Percentiles rank a stretch among this genome's conserved stretches.
These are phyloP conservation scores for Drosophila demipolita DNA, from an alignment of 2,888 invertebrate genomes.

Conservation along the genomic window DNA sequence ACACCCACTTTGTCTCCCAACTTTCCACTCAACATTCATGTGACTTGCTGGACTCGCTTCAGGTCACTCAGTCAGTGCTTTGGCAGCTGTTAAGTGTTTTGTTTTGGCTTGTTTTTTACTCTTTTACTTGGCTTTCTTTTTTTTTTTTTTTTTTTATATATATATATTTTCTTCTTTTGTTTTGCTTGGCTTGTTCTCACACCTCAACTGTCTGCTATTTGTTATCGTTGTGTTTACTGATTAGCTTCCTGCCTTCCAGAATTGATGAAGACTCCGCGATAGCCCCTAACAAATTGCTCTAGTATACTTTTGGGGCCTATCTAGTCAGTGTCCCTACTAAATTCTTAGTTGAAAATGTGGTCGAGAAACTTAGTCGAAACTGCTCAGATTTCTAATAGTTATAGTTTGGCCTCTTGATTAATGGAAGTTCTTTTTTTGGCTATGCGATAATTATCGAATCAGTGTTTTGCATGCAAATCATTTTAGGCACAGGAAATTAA, in stretches of 20 bases:
- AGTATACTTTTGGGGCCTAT: conserved; percentile 11
- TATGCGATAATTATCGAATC: conserved; percentile 8
- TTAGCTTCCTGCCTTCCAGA: conserved; percentile 49
- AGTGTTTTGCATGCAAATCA: conserved; percentile 24
- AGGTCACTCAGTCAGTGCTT: conserved; percentile 73
- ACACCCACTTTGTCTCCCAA: not conserved
- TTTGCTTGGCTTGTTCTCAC: conserved; percentile 24
- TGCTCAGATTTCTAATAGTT: no score
- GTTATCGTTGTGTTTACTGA: conserved; percentile 48
- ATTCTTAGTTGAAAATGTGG: not conserved
- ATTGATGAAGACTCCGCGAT: conserved; percentile 20
- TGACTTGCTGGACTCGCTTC: conserved; percentile 47
- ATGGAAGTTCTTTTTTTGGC: not conserved
- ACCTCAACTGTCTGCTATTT: conserved; percentile 28
- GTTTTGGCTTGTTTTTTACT: conserved; percentile 42
- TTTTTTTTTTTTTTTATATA: not conserved
- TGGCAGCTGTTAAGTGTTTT: conserved; percentile 68
- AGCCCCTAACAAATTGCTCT: conserved; percentile 36
- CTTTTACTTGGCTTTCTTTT: not conserved
- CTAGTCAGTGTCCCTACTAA: not conserved
- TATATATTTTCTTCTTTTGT: conserved; percentile 6
- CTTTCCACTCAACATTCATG: conserved; percentile 20
- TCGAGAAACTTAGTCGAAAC: no score
- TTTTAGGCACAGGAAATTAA: conserved; percentile 49
- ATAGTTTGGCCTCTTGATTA: not conserved